phyloP scores from a whole-genome alignment of 2,797 vertebrate genomes.

The Chelon labrosus region DNA sequence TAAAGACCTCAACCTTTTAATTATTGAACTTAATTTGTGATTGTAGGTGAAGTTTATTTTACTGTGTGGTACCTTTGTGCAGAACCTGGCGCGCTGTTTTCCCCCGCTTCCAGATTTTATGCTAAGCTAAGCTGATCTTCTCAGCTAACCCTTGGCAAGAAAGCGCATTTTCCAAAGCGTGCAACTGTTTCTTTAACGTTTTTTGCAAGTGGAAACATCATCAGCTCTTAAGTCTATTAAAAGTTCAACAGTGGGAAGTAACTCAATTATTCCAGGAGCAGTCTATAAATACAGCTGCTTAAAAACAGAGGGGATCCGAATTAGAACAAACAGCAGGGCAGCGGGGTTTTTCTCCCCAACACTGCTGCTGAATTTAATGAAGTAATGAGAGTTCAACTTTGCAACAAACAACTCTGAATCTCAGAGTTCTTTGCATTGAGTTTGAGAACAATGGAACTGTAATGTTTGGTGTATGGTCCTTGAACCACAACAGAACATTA shows the following conservation, averaged over 20 bases:
- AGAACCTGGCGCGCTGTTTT: not conserved
- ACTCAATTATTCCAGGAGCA: conserved; percentile 42
- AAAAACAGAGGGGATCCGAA: conserved; percentile 26
- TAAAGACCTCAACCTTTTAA: not conserved
- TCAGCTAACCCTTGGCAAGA: not conserved
- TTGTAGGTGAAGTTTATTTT: conserved; percentile 3
- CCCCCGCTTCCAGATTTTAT: not conserved
- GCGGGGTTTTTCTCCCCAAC: conserved; percentile 1
- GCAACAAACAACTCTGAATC: conserved; percentile 14
- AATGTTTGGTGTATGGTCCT: too few relatives aligned
- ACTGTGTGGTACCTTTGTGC: not conserved
- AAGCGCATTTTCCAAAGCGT: not conserved
- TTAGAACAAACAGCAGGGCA: conserved; percentile 24
- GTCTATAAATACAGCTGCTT: conserved; percentile 53
- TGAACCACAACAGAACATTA: not conserved
- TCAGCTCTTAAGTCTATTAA: conserved; percentile 46
- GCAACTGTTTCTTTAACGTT: conserved; percentile 7
- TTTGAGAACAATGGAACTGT: not conserved
- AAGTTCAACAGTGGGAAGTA: conserved; percentile 16
- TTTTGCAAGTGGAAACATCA: conserved; percentile 22
- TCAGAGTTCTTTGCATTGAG: not conserved
- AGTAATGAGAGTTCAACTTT: conserved; percentile 4
- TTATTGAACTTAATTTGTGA: not conserved
- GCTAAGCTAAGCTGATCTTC: not conserved
- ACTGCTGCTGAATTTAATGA: conserved; percentile 1